phyloP scores from a whole-genome alignment of 2,113 vertebrate species.

The Prionailurus bengalensis region DNA sequence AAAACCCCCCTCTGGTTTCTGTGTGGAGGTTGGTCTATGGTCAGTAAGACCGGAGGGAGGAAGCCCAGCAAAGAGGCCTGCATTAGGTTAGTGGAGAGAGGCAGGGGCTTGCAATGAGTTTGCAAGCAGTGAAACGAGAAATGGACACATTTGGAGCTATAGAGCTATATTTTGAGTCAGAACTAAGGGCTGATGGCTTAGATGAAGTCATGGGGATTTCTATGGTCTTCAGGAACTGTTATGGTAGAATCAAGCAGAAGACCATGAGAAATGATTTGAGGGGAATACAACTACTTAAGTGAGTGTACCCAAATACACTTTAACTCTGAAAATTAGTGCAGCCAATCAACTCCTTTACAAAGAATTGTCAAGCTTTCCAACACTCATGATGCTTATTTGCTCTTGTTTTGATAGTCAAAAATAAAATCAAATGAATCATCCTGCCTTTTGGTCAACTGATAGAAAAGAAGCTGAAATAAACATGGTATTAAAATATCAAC shows the following conservation, averaged over 20 bases:
- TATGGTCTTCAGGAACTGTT: neutral
- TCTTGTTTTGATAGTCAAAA: constrained; percentile 26
- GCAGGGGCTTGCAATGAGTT: neutral
- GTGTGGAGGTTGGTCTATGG: neutral
- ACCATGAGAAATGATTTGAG: neutral
- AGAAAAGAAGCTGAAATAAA: constrained; percentile 2
- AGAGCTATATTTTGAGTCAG: neutral
- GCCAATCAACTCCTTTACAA: constrained; percentile 9
- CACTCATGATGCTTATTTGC: neutral
- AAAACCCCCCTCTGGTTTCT: neutral
- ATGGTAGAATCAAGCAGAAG: neutral
- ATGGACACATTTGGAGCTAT: neutral
- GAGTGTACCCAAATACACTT: neutral
- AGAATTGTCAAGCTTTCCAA: neutral
- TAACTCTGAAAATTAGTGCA: neutral
- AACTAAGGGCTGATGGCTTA: neutral
- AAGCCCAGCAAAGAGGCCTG: neutral
- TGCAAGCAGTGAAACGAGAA: neutral
- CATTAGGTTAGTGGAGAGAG: neutral
- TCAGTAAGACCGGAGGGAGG: neutral
- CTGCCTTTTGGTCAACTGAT: neutral
- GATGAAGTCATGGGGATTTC: neutral
- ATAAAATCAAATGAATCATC: neutral
- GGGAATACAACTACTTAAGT: neutral
- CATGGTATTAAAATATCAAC: neutral